Conservation (phyloP, 2,888 invertebrate species). For the Drosophila borealis region DNA sequence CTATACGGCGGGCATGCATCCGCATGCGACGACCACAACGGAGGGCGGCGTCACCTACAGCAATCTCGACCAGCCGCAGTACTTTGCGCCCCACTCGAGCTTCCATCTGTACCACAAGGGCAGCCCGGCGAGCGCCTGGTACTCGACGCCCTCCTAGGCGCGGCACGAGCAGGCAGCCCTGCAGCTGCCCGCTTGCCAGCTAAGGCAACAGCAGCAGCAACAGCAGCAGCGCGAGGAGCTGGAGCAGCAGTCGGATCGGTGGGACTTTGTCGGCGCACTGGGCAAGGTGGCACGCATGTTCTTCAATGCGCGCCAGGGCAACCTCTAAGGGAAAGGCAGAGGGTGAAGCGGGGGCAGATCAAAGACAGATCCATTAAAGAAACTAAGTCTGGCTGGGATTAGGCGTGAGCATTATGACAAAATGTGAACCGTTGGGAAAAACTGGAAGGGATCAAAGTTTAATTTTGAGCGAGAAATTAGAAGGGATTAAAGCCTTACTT, state of each 20-base stretch:
- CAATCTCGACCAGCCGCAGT: conserved; percentile 91
- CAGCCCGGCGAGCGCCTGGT: conserved; percentile 91
- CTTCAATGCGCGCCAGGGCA: conserved; percentile 78
- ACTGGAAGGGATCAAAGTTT: too few species aligned
- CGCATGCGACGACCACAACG: conserved; percentile 86
- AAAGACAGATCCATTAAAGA: too few species aligned
- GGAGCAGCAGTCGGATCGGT: conserved; percentile 61
- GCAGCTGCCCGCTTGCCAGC: conserved; percentile 52
- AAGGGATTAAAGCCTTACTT: too few species aligned
- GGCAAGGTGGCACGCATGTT: conserved; percentile 83
- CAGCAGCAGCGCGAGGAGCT: conserved; percentile 44
- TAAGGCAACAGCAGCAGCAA: conserved; percentile 24
- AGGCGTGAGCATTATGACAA: too few species aligned
- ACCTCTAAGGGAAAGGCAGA: conserved; percentile 19
- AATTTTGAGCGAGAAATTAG: too few species aligned
- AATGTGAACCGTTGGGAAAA: too few species aligned
- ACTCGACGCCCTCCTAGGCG: conserved; percentile 90
- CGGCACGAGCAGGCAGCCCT: conserved; percentile 40
- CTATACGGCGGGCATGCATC: conserved; percentile 90
- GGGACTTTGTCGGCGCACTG: conserved; percentile 81
- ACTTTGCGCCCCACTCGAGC: conserved; percentile 92
- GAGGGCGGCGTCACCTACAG: conserved; percentile 88
- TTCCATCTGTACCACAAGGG: conserved; percentile 95
- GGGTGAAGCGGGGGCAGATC: too few species aligned
- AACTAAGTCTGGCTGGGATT: too few species aligned